Conservation (phyloP, 2,888 invertebrate species). For the Gasteruption jaculator region DNA sequence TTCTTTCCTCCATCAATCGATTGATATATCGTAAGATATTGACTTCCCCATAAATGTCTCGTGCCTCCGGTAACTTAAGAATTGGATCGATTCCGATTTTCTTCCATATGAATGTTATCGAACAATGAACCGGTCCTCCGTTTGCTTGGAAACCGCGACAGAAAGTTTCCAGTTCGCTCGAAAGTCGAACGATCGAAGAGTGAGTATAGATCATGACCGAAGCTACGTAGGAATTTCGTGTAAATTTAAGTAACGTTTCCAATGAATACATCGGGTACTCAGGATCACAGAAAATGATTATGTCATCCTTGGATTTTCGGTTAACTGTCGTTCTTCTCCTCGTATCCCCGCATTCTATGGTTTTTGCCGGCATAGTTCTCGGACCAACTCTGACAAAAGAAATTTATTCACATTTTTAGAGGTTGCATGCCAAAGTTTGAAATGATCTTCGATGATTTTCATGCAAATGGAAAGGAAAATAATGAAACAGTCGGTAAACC, state of each 20-base stretch:
- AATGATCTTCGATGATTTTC: conserved; percentile 1
- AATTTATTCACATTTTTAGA: conserved; percentile 4
- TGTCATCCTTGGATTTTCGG: not conserved
- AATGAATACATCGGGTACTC: conserved; percentile 41
- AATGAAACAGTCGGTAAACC: not conserved
- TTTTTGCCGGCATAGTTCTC: conserved; percentile 14
- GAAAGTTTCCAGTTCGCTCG: conserved; percentile 27
- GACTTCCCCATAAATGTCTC: conserved; percentile 39
- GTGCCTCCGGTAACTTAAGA: conserved; percentile 27
- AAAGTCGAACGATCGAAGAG: conserved; percentile 31
- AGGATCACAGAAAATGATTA: conserved; percentile 45
- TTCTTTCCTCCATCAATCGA: conserved; percentile 39
- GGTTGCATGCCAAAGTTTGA: not conserved
- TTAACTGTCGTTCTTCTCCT: not conserved
- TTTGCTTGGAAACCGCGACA: conserved; percentile 25
- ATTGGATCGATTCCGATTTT: conserved; percentile 35
- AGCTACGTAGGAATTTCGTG: conserved; percentile 28
- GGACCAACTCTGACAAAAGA: conserved; percentile 19
- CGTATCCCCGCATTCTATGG: conserved; percentile 7
- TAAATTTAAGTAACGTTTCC: conserved; percentile 33
- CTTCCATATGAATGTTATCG: conserved; percentile 42
- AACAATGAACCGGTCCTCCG: conserved; percentile 22
- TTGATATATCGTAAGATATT: conserved; percentile 46
- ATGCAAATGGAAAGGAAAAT: no score
- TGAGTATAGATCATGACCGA: conserved; percentile 35